These are phyloP conservation scores for Troilus luridus DNA, from an alignment of 2,888 invertebrate genomes.

Conservation along the genomic window DNA sequence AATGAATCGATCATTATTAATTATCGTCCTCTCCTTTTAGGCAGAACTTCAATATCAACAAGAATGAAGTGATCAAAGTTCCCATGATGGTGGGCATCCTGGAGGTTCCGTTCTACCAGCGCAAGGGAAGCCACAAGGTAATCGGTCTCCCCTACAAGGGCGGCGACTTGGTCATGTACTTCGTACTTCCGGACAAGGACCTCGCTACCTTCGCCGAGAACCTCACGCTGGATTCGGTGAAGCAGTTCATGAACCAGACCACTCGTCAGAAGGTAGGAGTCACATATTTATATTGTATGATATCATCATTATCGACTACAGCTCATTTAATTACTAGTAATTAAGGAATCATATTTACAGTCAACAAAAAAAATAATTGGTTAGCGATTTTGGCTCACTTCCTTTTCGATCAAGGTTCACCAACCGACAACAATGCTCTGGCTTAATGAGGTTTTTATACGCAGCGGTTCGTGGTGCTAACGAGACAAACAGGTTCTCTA, in stretches of 20 bases:
- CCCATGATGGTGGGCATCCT: slow-evolving; percentile 80
- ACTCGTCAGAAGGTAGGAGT: slow-evolving; percentile 70
- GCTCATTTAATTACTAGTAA: too few relatives aligned
- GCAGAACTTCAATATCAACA: slow-evolving; percentile 71
- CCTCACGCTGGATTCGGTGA: slow-evolving; percentile 71
- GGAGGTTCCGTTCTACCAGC: slow-evolving; percentile 74
- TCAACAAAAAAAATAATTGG: not conserved
- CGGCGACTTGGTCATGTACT: slow-evolving; percentile 75
- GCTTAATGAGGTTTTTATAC: not conserved
- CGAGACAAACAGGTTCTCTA: not conserved
- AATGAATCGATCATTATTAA: too few relatives aligned
- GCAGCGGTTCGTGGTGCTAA: not conserved
- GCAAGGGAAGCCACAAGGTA: slow-evolving; percentile 74
- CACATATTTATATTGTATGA: not conserved
- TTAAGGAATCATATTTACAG: too few relatives aligned
- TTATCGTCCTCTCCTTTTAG: slow-evolving; percentile 68
- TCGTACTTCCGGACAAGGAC: slow-evolving; percentile 75
- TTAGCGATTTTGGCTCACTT: too few relatives aligned
- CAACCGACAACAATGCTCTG: not conserved
- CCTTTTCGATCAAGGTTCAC: not conserved
- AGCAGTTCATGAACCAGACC: slow-evolving; percentile 66
- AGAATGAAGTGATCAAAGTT: slow-evolving; percentile 69
- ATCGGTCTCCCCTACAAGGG: slow-evolving; percentile 82
- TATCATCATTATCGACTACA: not conserved
- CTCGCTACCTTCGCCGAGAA: slow-evolving; percentile 70